Conservation (phyloP, 2,113 vertebrate genomes). For the Pelmatolapia mariae region DNA sequence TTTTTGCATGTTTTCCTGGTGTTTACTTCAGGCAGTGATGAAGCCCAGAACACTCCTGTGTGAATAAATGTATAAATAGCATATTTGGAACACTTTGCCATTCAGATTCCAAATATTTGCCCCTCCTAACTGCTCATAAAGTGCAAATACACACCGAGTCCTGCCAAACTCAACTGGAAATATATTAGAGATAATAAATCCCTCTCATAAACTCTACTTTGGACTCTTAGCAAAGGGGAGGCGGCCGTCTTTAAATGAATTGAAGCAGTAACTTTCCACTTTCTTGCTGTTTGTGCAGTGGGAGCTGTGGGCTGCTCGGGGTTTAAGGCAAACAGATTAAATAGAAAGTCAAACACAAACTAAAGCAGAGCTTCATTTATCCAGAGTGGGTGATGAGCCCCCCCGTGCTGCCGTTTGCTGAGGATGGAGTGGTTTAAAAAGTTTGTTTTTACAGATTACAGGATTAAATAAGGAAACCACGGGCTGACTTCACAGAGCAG, state of each 20-base stretch:
- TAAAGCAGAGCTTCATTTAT: neutral
- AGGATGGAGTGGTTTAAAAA: neutral
- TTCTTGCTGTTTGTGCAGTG: neutral
- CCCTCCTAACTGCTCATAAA: neutral
- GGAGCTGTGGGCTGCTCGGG: neutral
- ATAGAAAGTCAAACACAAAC: neutral
- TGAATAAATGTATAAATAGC: neutral
- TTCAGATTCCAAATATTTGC: neutral
- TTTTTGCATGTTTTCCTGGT: neutral
- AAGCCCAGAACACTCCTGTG: neutral
- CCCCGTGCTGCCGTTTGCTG: neutral
- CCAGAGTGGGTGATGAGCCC: neutral
- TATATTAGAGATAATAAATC: neutral
- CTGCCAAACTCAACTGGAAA: neutral
- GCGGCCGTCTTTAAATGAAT: accelerated
- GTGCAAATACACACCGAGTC: neutral
- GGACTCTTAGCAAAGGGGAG: neutral
- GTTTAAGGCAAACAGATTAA: neutral
- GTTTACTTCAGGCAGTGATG: neutral
- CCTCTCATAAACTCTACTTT: neutral
- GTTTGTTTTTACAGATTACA: neutral
- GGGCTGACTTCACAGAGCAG: neutral
- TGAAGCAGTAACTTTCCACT: neutral
- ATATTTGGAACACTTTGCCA: neutral
- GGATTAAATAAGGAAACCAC: neutral